These are phyloP conservation scores for Pluvialis apricaria DNA, from an alignment of 2,113 vertebrate genomes.

Conservation along the genomic window DNA sequence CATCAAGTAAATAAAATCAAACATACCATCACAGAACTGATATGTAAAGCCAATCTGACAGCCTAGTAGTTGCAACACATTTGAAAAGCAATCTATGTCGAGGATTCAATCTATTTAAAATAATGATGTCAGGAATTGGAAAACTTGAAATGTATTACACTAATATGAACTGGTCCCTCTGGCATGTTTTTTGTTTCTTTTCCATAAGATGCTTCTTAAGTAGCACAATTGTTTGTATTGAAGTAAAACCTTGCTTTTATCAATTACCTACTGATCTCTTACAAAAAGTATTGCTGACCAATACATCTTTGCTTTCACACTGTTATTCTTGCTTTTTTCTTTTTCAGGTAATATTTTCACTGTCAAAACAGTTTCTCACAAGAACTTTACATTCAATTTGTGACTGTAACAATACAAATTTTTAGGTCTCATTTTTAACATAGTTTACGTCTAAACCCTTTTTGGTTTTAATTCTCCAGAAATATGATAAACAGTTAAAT, in stretches of 20 bases:
- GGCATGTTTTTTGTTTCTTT: background rate
- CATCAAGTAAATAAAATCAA: background rate
- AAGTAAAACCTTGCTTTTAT: background rate
- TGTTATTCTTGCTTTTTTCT: background rate
- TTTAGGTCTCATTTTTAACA: background rate
- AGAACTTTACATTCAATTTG: background rate
- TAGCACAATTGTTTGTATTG: background rate
- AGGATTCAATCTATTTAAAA: background rate
- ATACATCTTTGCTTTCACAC: background rate
- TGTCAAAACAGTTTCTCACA: background rate
- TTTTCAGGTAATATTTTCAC: background rate
- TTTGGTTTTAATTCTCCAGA: background rate
- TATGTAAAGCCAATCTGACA: background rate
- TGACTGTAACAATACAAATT: background rate
- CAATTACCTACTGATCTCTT: background rate
- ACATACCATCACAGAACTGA: background rate
- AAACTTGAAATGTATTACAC: background rate
- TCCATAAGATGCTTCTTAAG: background rate
- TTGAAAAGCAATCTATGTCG: background rate
- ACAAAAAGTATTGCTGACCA: background rate
- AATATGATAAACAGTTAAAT: background rate
- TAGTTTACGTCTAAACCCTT: background rate
- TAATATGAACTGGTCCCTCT: background rate
- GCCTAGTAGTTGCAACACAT: background rate
- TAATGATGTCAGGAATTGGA: background rate